Percentiles rank a stretch among this genome's conserved stretches.
These are phyloP conservation scores for Gobio occitaniae DNA, from an alignment of 2,797 vertebrate genomes.

Conservation along the genomic window DNA sequence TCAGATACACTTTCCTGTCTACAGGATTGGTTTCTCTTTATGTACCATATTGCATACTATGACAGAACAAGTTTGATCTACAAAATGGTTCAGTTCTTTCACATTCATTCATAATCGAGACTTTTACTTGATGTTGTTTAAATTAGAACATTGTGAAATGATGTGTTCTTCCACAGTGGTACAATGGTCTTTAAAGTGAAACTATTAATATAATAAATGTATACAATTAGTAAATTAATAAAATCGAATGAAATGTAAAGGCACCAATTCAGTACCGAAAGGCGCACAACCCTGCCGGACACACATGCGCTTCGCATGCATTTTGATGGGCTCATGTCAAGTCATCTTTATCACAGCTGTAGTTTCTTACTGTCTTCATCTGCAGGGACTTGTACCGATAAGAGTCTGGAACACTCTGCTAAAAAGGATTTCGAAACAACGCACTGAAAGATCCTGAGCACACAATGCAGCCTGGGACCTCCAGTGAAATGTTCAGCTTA, in stretches of 20 bases:
- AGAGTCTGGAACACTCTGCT: slow-evolving; percentile 42
- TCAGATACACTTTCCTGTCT: slow-evolving; percentile 1
- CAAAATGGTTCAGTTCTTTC: background rate
- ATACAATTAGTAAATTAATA: background rate
- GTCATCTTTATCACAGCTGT: slow-evolving; percentile 23
- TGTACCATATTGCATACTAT: background rate
- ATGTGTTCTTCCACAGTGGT: background rate
- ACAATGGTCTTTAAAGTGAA: background rate
- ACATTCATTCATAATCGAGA: background rate
- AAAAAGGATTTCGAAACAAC: slow-evolving; percentile 78
- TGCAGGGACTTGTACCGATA: slow-evolving; percentile 41
- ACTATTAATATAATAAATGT: background rate
- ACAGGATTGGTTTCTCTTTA: background rate
- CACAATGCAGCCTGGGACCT: slow-evolving; percentile 78
- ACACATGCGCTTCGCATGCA: background rate
- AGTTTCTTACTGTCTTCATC: slow-evolving; percentile 44
- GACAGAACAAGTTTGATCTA: background rate
- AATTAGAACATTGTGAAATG: background rate
- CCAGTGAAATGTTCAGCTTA: slow-evolving; percentile 77
- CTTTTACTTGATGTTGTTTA: background rate
- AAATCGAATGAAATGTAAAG: background rate
- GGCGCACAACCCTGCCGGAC: background rate
- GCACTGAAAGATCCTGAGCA: slow-evolving; percentile 76
- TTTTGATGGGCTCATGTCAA: slow-evolving; percentile 31
- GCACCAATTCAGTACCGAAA: background rate